Percentiles rank a stretch among this genome's conserved stretches.
Evolutionary conservation across 2,113 vertebrate species (phyloP).

Genomic region (Bujurquina vittata): DNA sequence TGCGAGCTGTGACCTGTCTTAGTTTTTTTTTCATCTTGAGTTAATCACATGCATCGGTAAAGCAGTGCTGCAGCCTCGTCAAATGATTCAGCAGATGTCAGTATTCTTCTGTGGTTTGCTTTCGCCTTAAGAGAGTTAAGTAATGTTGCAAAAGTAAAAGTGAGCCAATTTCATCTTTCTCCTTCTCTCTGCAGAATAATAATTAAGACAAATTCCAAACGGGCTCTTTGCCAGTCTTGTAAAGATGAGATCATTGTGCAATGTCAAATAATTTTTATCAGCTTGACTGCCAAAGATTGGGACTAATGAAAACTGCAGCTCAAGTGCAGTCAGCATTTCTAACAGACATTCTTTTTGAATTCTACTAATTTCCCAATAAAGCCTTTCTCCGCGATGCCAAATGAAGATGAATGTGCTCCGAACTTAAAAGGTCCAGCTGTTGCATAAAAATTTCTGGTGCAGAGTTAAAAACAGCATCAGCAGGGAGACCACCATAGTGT

Average conservation of each 20-base stretch:
- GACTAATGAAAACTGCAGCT: slow-evolving; percentile 73
- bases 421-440: slow-evolving; percentile 41
- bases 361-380: slow-evolving; percentile 56
- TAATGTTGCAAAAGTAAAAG: slow-evolving; percentile 71
- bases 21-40: slow-evolving; percentile 47
- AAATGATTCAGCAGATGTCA: slow-evolving; percentile 78
- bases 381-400: slow-evolving; percentile 38
- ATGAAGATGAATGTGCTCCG: slow-evolving; percentile 56
- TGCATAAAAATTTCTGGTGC: slow-evolving; percentile 24
- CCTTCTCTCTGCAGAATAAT: slow-evolving; percentile 66
- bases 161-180: slow-evolving; percentile 73
- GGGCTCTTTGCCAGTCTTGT: slow-evolving; percentile 76
- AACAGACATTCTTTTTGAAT: slow-evolving; percentile 44
- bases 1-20: slow-evolving; percentile 50
- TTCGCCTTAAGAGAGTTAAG: slow-evolving; percentile 64
- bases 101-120: slow-evolving; percentile 58
- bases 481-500: background rate
- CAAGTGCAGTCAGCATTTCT: slow-evolving; percentile 69
- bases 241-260: slow-evolving; percentile 81
- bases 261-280: slow-evolving; percentile 72
- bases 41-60: slow-evolving; percentile 50
- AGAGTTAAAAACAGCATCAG: slow-evolving; percentile 15
- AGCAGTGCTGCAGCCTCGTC: slow-evolving; percentile 56
- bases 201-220: slow-evolving; percentile 77
- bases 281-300: slow-evolving; percentile 59